phyloP scores from a whole-genome alignment of 2,113 vertebrate genomes.

The Bubo scandiacus region DNA sequence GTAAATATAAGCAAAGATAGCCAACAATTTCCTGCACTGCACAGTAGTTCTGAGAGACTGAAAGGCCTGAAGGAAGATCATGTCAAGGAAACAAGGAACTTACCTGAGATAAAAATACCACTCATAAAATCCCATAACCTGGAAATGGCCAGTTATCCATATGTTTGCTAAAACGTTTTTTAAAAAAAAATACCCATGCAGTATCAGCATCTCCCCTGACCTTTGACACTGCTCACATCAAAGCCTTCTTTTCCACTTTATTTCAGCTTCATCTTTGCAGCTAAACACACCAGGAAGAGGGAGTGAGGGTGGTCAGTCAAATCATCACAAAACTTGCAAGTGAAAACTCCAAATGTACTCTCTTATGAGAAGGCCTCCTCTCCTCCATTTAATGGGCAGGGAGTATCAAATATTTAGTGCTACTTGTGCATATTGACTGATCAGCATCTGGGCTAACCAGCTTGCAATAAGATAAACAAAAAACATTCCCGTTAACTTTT shows the following conservation, averaged over 20 bases:
- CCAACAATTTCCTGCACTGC: neutral
- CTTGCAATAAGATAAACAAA: neutral
- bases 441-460: neutral
- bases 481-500: neutral
- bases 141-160: neutral
- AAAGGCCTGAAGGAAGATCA: neutral
- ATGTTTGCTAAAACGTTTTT: neutral
- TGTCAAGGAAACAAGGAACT: neutral
- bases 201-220: neutral
- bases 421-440: neutral
- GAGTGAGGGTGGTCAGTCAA: neutral
- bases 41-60: neutral
- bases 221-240: neutral
- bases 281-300: neutral
- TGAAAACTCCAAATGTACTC: neutral
- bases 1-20: neutral
- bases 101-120: neutral
- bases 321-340: neutral
- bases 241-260: neutral
- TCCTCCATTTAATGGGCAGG: neutral
- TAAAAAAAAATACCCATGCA: neutral
- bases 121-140: neutral
- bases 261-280: neutral
- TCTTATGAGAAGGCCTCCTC: neutral
- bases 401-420: neutral